Base-by-base conservation (phyloP, 2,888 invertebrate species). In the Lochmaea capreae region DNA sequence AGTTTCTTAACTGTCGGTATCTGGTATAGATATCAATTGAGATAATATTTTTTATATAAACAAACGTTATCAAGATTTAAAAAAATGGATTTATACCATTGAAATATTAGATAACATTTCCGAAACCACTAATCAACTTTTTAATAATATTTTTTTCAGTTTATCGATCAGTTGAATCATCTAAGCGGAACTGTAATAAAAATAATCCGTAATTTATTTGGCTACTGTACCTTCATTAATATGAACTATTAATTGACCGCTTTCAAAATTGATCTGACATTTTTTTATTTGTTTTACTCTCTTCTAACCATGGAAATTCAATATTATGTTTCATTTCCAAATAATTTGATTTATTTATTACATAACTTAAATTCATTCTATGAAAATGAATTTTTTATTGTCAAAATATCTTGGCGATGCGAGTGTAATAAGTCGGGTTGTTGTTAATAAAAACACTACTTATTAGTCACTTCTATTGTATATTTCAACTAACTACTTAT, bases 251-350 rank as follows among this genome's bases (percentile, higher is more conserved):
- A 49, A 14, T 49, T 4, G 5, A 49, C 5, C 14, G 4, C 2
- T 49, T 49, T 1, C n/a, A 49, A 12, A 49, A 49, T n/a, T 49
- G 4, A 14, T 49, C 14, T 4, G 2, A 46, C 3, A 22, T 46
- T 73, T 43, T 58, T 14, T 59, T 65, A 22, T 33, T 26, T 61
- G 22, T 66, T 73, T 52, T 43, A 59, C 33, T 65, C 12, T 14
- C 33, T 43, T 5, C 5, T 65, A 58, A n/a, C 22, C 18, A n/a
- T 4, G 26, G 46, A 62, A 67, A 18, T 68, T 67, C 3, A n/a
- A n/a, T 49, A 14, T 14, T 49, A 49, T n/a, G 49, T 49, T 3
- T n/a, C n/a, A 49, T 49, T 49, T 49, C 3, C 2, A 49, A 49
- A 6, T 14, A 49, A 49, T 49, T 49, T n/a, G 5, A 49, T 49